These are phyloP conservation scores for Coryphaenoides rupestris DNA, from an alignment of 2,113 vertebrate genomes.

Conservation along the genomic window DNA sequence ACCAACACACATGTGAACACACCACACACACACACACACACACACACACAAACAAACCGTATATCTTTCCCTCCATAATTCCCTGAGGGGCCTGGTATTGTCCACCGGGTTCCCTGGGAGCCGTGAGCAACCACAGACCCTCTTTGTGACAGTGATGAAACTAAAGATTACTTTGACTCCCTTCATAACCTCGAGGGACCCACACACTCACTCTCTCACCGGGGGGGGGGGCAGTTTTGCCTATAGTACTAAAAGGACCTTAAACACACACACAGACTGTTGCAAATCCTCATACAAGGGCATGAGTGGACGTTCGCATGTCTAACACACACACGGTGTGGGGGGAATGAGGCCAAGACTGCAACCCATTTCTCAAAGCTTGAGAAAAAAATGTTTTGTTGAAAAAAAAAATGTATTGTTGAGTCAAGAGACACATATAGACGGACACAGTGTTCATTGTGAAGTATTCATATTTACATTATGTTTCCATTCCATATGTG, in stretches of 20 bases:
- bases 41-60: constrained; percentile 18
- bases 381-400: too few species aligned
- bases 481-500: too few species aligned
- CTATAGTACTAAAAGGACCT: background rate
- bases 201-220: background rate
- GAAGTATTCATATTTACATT: too few species aligned
- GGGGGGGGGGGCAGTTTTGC: background rate
- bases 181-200: background rate
- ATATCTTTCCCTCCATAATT: constrained; percentile 20
- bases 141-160: constrained; percentile 25
- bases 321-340: background rate
- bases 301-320: background rate
- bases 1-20: too few species aligned
- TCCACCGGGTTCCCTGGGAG: constrained; percentile 8
- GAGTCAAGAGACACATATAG: too few species aligned
- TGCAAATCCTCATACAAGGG: constrained; percentile 21
- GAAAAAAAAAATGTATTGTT: too few species aligned
- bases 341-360: background rate
- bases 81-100: background rate
- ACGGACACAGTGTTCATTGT: too few species aligned
- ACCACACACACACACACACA: background rate
- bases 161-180: constrained; percentile 6
- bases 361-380: background rate
- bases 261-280: too few species aligned
- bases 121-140: constrained; percentile 19